Conservation (phyloP, 64 coral and sea anemone species). For the Actinia tenebrosa region DNA sequence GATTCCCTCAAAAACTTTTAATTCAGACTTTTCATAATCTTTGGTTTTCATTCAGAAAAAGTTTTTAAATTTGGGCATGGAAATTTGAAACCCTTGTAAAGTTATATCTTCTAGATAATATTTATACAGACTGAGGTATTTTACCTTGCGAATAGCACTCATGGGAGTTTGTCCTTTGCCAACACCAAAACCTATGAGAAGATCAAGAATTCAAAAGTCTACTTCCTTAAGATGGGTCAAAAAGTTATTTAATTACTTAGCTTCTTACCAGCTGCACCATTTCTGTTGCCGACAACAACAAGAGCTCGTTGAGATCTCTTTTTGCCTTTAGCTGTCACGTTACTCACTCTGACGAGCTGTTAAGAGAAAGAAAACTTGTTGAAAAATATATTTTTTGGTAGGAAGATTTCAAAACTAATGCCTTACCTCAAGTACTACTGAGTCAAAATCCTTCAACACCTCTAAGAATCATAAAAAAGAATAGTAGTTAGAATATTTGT, state of each 20-base stretch:
- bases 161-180: constrained; percentile 81
- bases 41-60: too few species aligned
- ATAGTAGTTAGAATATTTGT: not conserved
- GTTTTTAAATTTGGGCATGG: too few species aligned
- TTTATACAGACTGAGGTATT: not conserved
- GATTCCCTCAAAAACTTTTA: too few species aligned
- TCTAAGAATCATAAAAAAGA: constrained; percentile 27
- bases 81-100: not conserved
- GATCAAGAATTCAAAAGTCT: not conserved
- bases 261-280: constrained; percentile 79
- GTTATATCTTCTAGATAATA: not conserved
- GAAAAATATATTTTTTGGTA: not conserved
- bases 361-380: not conserved
- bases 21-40: too few species aligned
- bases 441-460: constrained; percentile 62
- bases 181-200: constrained; percentile 80
- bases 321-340: constrained; percentile 83
- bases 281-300: constrained; percentile 88
- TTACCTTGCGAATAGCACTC: constrained; percentile 83
- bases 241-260: not conserved
- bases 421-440: constrained; percentile 82
- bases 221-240: not conserved
- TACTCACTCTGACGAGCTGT: constrained; percentile 82
- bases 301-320: constrained; percentile 78
- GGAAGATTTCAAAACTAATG: not conserved